Percentiles rank a stretch among this genome's conserved stretches.
Evolutionary conservation across 2,888 invertebrate genomes (phyloP).

Genomic region (Myathropa florea): DNA sequence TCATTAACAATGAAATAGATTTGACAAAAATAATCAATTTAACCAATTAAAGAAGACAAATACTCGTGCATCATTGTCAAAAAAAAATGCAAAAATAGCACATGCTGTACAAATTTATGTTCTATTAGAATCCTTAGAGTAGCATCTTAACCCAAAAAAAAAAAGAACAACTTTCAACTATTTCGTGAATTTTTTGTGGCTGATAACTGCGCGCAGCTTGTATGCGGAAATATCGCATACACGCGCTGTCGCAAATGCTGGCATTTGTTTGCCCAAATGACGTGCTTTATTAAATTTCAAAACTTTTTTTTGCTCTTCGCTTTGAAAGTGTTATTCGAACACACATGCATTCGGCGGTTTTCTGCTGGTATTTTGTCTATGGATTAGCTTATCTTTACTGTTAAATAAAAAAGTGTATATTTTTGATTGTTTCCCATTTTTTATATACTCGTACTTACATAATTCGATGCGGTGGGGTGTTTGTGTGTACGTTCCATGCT

Average conservation of each 20-base stretch:
- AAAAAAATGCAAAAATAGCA: not conserved
- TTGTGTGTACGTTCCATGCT: slow-evolving; percentile 35
- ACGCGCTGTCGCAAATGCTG: slow-evolving; percentile 43
- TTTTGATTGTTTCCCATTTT: slow-evolving; percentile 18
- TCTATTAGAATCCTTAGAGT: not conserved
- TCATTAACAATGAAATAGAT: too few relatives aligned
- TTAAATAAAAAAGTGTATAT: not conserved
- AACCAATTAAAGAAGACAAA: not conserved
- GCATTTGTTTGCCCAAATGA: slow-evolving; percentile 45
- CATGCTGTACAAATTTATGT: not conserved
- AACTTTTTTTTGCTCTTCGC: slow-evolving; percentile 21
- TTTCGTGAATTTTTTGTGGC: slow-evolving; percentile 8
- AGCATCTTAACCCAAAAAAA: slow-evolving; percentile 8
- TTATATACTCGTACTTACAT: slow-evolving; percentile 50
- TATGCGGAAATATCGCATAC: slow-evolving; percentile 61
- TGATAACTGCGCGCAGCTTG: slow-evolving; percentile 50
- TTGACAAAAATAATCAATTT: too few relatives aligned
- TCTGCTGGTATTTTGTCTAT: slow-evolving; percentile 1
- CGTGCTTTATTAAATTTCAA: slow-evolving; percentile 37
- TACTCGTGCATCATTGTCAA: not conserved
- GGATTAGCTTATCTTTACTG: slow-evolving; percentile 27
- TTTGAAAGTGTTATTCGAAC: slow-evolving; percentile 4
- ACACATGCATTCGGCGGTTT: slow-evolving; percentile 9
- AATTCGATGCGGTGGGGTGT: slow-evolving; percentile 13
- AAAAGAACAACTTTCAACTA: not conserved